Percentiles rank a stretch among this genome's conserved stretches.
Evolutionary conservation across 2,797 vertebrate species (phyloP).

Genomic region (Dryobates pubescens): DNA sequence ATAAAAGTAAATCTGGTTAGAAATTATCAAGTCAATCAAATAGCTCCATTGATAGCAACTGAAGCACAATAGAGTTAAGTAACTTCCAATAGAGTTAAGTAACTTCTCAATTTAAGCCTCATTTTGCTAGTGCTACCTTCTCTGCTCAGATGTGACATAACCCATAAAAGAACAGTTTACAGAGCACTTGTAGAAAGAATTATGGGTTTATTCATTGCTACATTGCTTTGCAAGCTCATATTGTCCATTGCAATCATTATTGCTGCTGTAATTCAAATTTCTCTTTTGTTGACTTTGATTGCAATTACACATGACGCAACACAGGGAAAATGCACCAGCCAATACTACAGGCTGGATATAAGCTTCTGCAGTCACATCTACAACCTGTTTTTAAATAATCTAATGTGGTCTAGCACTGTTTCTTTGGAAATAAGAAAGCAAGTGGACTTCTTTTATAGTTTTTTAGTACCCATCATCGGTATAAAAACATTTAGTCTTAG

Average conservation of each 20-base stretch:
- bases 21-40: background rate
- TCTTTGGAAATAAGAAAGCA: conserved; percentile 22
- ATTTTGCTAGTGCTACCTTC: background rate
- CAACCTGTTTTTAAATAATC: conserved; percentile 36
- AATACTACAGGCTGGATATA: background rate
- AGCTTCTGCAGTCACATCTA: background rate
- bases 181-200: background rate
- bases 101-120: background rate
- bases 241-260: background rate
- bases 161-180: background rate
- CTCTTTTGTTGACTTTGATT: background rate
- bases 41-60: background rate
- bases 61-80: background rate
- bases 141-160: background rate
- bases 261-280: background rate
- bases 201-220: background rate
- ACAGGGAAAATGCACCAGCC: background rate
- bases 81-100: background rate
- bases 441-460: background rate
- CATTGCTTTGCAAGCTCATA: background rate
- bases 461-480: conserved; percentile 3
- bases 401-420: background rate
- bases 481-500: background rate
- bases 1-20: background rate
- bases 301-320: background rate